A percentile compares a stretch with the other conserved stretches of the same genome.
Conservation (phyloP, 2,113 vertebrate species). For the Sapajus apella region DNA sequence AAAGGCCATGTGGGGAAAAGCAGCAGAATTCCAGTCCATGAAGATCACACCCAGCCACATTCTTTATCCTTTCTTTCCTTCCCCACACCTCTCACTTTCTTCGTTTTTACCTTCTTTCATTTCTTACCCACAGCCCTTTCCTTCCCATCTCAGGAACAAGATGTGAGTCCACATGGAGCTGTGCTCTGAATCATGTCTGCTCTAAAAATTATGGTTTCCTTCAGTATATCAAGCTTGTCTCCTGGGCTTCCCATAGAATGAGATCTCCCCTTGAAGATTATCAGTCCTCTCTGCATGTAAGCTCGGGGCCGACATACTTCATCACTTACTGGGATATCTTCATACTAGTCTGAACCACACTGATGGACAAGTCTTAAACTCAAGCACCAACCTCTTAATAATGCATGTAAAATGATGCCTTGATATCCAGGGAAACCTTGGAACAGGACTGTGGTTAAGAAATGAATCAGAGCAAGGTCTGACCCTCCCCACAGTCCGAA, state of each 20-base stretch:
- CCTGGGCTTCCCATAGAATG: background rate
- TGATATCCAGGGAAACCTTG: background rate
- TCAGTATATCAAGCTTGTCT: background rate
- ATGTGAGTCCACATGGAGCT: background rate
- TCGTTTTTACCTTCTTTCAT: background rate
- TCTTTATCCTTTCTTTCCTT: background rate
- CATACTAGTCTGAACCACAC: background rate
- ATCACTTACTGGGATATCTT: background rate
- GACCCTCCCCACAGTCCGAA: background rate
- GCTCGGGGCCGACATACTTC: background rate
- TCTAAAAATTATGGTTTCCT: background rate
- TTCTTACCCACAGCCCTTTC: background rate
- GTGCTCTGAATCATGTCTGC: background rate
- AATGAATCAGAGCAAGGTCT: background rate
- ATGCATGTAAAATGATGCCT: background rate
- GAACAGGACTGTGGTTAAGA: background rate
- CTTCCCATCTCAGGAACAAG: background rate
- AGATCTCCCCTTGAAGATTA: background rate
- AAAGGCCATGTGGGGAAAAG: background rate
- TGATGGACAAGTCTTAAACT: background rate
- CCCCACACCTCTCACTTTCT: background rate
- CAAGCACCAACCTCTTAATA: background rate
- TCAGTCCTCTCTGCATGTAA: background rate
- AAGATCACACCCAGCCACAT: background rate
- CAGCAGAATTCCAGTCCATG: background rate